phyloP scores from a whole-genome alignment of 2,888 invertebrate species.

The Macrostomum cliftonense region DNA sequence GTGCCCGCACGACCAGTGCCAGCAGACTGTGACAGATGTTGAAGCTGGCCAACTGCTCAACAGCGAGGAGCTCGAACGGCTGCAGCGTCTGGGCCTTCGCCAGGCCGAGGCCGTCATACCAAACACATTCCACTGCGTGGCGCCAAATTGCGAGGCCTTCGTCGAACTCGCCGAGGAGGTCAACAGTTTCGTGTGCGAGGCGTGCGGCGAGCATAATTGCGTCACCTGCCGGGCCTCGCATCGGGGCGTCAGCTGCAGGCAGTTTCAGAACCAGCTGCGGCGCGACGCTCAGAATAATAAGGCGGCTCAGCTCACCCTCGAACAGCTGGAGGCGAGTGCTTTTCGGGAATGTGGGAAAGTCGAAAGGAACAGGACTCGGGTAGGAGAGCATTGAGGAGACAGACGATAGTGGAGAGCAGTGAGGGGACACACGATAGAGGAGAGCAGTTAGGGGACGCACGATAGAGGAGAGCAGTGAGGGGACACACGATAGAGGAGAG shows the following conservation, averaged over 20 bases:
- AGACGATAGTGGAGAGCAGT: no score
- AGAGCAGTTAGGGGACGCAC: no score
- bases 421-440: no score
- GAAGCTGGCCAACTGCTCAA: slow-evolving; percentile 54
- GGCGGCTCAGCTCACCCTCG: slow-evolving; percentile 54
- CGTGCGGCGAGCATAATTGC: slow-evolving; percentile 60
- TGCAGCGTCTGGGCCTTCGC: slow-evolving; percentile 50
- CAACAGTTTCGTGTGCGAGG: slow-evolving; percentile 61
- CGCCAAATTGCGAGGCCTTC: slow-evolving; percentile 70
- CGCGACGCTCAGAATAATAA: slow-evolving; percentile 47
- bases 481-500: no score
- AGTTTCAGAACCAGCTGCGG: slow-evolving; percentile 52
- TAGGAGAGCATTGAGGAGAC: no score
- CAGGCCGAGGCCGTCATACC: slow-evolving; percentile 61
- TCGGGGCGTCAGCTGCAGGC: slow-evolving; percentile 56
- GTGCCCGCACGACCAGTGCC: no score
- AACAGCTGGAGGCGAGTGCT: slow-evolving; percentile 48
- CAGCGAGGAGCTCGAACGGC: slow-evolving; percentile 48
- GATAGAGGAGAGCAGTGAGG: no score
- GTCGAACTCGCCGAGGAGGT: slow-evolving; percentile 70
- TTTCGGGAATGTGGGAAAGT: no score
- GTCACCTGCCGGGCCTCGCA: slow-evolving; percentile 70
- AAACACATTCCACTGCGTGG: slow-evolving; percentile 69
- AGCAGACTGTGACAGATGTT: slow-evolving; percentile 41
- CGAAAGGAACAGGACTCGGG: no score